phyloP scores from a whole-genome alignment of 2,113 vertebrate genomes.

The Motacilla tschutschensis region DNA sequence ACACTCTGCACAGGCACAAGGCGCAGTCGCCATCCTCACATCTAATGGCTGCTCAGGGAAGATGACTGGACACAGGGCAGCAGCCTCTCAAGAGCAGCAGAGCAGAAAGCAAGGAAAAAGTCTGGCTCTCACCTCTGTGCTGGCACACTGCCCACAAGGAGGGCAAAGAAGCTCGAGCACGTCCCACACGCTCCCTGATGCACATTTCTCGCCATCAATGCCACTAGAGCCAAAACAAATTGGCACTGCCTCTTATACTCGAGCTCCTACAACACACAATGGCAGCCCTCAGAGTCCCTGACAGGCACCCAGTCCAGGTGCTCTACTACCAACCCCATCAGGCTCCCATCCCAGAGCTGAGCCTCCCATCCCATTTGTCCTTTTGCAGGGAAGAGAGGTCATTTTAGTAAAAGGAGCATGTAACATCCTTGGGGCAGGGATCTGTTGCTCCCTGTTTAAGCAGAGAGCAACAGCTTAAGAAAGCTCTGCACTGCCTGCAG shows the following conservation, averaged over 20 bases:
- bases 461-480: neutral
- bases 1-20: neutral
- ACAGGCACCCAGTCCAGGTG: neutral
- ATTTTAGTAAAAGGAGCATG: conserved; percentile 18
- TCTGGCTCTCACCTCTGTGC: conserved; percentile 51
- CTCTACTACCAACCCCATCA: neutral
- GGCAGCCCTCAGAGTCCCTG: neutral
- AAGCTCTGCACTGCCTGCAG: neutral
- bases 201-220: conserved; percentile 5
- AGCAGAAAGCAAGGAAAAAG: conserved; percentile 24
- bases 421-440: conserved; percentile 18
- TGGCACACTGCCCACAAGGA: neutral
- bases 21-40: fast-evolving
- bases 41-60: neutral
- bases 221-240: conserved; percentile 48
- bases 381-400: neutral
- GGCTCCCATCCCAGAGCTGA: neutral
- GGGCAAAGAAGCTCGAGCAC: conserved; percentile 10
- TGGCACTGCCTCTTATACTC: neutral
- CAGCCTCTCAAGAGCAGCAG: neutral
- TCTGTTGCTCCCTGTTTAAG: neutral
- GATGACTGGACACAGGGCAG: neutral
- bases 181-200: conserved; percentile 45
- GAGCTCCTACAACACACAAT: neutral
- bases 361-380: neutral